Base-by-base conservation (phyloP, 2,888 invertebrate genomes). In the Eueremaeus valkanovi region DNA sequence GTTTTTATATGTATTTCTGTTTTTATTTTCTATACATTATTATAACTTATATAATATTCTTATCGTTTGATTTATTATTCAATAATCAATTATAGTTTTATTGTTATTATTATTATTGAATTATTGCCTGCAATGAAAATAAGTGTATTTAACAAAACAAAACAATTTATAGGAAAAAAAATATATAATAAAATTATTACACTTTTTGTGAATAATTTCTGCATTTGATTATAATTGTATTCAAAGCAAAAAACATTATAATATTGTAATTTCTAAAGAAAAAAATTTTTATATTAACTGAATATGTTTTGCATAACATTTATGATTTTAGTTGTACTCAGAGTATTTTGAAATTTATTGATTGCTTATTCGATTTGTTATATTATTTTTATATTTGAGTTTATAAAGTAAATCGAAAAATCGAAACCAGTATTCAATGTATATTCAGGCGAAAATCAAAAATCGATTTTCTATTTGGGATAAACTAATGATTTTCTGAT, bases 41-140 rank as follows among this genome's bases (percentile, higher is more conserved):
- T 27, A 9, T 33, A 55, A 24, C 27, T 55, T 6, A 55, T 63
- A 33, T 63, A 63, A 33, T 5, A 63, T 33, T 33, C 63, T 63
- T 33, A 63, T 63, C 33, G 18, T 29, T 31, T 63, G 33, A 63
- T 63, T 63, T 63, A 63, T 63, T 36, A 63, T 63, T 63, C n/a
- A 63, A 63, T n/a, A 63, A 63, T 63, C 33, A 63, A 33, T 33
- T 63, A 63, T 18, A 18, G 33, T 63, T 63, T 33, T 33, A 63
- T 63, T 33, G 16, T 33, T 29, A 63, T 58, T 49, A 55, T 45
- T 16, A 45, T 63, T 63, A 63, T 63, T 63, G 63, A 63, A 63
- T 63, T 63, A 63, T 63, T 63, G 31, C 63, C 45, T 16, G 45
- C 45, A 45, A 45, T 63, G 63, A 63, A 63, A 63, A n/a, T 3